A percentile compares a stretch with the other conserved stretches of the same genome.
phyloP scores from a whole-genome alignment of 2,888 invertebrate species.

The Strigamia maritima region DNA sequence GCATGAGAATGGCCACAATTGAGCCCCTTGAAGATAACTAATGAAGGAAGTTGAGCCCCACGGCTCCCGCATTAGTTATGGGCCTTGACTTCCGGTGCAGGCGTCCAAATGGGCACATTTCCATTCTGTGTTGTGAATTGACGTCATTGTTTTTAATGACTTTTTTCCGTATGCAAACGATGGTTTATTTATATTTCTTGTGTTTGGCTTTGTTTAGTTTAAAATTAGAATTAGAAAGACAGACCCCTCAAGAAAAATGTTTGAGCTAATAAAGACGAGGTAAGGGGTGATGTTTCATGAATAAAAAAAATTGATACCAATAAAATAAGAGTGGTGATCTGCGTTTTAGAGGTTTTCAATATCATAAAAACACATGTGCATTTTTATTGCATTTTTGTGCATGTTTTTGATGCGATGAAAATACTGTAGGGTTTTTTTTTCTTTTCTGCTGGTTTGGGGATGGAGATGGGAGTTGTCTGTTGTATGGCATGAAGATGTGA shows the following conservation, averaged over 20 bases:
- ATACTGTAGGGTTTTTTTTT: conserved; percentile 7
- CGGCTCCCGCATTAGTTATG: conserved; percentile 28
- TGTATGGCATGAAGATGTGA: background rate
- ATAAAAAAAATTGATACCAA: conserved; percentile 1
- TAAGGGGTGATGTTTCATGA: background rate
- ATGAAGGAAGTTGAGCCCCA: conserved; percentile 25
- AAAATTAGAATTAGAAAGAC: background rate
- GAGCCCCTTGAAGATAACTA: conserved; percentile 30
- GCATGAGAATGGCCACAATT: conserved; percentile 34
- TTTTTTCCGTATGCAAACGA: conserved; percentile 25
- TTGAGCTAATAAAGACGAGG: conserved; percentile 11
- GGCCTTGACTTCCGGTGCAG: conserved; percentile 21
- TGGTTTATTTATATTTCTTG: conserved; percentile 20
- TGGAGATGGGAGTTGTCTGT: background rate
- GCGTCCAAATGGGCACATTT: conserved; percentile 34
- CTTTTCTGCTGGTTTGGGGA: background rate
- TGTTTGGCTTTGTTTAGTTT: background rate
- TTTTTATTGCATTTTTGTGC: conserved; percentile 22
- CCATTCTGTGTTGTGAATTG: conserved; percentile 25
- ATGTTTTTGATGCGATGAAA: conserved; percentile 3
- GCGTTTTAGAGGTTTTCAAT: conserved; percentile 20
- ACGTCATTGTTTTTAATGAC: conserved; percentile 30
- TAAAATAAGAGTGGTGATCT: background rate
- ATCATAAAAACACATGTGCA: conserved; percentile 4
- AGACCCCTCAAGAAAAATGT: background rate